Percentiles rank a stretch among this genome's conserved stretches.
Conservation (phyloP, 2,797 vertebrate species). For the Pangasius krempfi region DNA sequence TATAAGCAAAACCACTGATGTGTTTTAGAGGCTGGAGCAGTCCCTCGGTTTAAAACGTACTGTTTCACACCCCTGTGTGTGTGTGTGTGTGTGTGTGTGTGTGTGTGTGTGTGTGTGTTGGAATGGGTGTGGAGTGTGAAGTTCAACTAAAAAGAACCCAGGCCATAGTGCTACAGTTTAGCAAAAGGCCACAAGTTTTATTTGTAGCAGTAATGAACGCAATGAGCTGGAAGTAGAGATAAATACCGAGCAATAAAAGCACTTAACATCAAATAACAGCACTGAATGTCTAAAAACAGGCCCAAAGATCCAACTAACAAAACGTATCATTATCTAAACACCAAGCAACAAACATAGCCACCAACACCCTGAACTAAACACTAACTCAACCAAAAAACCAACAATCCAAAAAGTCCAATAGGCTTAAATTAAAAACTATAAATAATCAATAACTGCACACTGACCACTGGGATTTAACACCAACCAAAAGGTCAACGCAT, state of each 20-base stretch:
- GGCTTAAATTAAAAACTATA: neutral
- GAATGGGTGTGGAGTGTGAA: constrained; percentile 33
- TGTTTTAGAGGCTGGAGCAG: constrained; percentile 17
- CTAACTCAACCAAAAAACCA: neutral
- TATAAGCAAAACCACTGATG: constrained; percentile 16
- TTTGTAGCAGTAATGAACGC: neutral
- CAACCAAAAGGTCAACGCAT: neutral
- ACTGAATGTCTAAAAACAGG: neutral
- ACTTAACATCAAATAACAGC: neutral
- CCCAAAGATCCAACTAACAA: neutral
- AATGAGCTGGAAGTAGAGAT: neutral
- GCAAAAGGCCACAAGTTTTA: constrained; percentile 1
- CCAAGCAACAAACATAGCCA: neutral
- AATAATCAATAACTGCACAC: neutral
- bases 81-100: constrained; percentile 28
- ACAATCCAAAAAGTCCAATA: neutral
- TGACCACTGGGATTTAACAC: neutral
- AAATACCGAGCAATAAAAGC: neutral
- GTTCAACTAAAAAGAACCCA: constrained; percentile 30
- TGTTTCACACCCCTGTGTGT: constrained; percentile 27
- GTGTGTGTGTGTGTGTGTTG: constrained; percentile 7
- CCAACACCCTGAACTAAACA: neutral
- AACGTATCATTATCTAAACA: neutral
- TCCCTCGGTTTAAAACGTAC: constrained; percentile 18
- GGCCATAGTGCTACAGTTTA: neutral